Evolutionary conservation across 2,888 invertebrate species (phyloP).

Genomic region (Drosophila kambysellisi): DNA sequence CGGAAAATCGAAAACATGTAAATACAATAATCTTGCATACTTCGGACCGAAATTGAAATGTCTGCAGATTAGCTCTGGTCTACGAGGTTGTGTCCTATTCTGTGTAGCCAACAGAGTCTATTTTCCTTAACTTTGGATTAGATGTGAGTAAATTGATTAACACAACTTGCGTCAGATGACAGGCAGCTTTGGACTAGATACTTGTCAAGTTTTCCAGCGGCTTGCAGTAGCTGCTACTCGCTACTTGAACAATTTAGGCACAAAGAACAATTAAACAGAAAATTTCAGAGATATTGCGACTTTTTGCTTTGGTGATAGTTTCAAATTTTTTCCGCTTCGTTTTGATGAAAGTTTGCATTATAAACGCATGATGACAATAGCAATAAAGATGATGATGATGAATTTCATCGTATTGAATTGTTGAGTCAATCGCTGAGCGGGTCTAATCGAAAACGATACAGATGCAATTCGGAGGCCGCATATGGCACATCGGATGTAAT

Average conservation of each 20-base stretch:
- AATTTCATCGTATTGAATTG: conserved; percentile 8
- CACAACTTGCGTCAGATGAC: not conserved
- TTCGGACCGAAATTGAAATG: not conserved
- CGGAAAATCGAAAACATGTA: not conserved
- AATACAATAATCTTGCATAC: not conserved
- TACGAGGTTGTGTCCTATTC: not conserved
- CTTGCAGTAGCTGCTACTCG: not conserved
- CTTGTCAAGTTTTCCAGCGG: not conserved
- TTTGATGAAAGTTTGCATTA: not conserved
- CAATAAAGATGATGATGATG: conserved; percentile 4
- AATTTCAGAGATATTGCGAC: not conserved
- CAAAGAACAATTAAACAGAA: not conserved
- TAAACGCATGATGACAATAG: conserved; percentile 7
- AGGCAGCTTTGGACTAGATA: not conserved
- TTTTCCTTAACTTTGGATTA: not conserved
- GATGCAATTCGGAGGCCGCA: conserved; percentile 61
- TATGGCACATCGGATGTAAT: conserved; percentile 68
- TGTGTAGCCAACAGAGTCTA: not conserved
- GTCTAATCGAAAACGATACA: conserved; percentile 64
- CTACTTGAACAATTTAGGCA: no score
- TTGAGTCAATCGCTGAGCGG: conserved; percentile 23
- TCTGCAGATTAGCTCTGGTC: not conserved
- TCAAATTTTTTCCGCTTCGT: not conserved
- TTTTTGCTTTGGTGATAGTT: not conserved
- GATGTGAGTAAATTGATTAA: not conserved